Evolutionary conservation across 2,888 invertebrate species (phyloP).

Genomic region (Disparrhopalites patrizii): DNA sequence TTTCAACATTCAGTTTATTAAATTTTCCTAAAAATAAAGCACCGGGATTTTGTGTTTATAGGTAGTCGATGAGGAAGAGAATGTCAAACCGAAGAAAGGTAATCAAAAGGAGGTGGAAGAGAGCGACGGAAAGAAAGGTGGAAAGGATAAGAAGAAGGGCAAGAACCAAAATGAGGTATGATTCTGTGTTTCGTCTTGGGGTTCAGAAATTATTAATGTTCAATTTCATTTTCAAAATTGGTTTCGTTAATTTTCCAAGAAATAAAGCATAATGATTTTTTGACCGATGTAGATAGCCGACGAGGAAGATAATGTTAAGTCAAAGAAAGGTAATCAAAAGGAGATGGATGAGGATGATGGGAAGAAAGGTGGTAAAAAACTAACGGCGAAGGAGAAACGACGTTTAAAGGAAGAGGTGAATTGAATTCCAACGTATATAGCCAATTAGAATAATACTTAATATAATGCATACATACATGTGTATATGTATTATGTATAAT

Average conservation of each 20-base stretch:
- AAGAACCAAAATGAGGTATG: conserved; percentile 43
- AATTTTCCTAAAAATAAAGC: neutral
- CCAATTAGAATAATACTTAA: too few species aligned
- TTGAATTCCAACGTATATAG: too few species aligned
- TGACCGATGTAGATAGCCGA: conserved; percentile 11
- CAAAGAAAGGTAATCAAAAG: neutral
- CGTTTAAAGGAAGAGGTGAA: conserved; percentile 1
- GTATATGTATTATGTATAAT: too few species aligned
- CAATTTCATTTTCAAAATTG: conserved; percentile 2
- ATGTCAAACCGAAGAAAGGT: conserved; percentile 11
- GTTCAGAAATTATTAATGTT: neutral
- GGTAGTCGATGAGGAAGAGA: neutral
- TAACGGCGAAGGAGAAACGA: conserved; percentile 10
- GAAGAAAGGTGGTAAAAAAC: conserved; percentile 13
- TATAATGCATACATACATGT: too few species aligned
- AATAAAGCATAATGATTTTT: conserved; percentile 26
- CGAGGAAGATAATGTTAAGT: neutral
- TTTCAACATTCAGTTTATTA: conserved; percentile 16
- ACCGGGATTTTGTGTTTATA: neutral
- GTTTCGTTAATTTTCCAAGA: too few species aligned
- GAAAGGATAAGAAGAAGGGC: conserved; percentile 44
- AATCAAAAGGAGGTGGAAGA: conserved; percentile 22
- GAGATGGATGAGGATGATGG: conserved; percentile 2
- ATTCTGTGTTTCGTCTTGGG: neutral
- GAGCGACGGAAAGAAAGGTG: conserved; percentile 20